Evolutionary conservation across 2,797 vertebrate species (phyloP).

Genomic region (Anolis apletophallus): DNA sequence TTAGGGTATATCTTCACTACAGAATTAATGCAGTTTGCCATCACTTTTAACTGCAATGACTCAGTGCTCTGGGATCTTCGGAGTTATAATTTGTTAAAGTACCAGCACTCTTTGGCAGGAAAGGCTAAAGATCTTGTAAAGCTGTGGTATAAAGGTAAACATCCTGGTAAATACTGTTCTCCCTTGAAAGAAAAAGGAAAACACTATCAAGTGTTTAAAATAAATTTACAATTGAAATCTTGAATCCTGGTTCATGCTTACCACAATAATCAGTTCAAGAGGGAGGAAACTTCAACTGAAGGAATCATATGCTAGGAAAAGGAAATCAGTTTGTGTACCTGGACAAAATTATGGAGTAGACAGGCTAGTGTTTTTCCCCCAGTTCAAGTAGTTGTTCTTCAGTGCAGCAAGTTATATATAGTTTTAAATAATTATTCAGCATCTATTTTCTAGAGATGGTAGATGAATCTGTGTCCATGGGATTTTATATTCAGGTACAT

Average conservation of each 20-base stretch:
- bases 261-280: background rate
- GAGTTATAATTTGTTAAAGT: too few relatives aligned
- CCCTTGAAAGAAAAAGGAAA: slow-evolving; percentile 47
- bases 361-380: background rate
- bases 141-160: slow-evolving; percentile 28
- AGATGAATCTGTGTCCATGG: background rate
- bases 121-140: too few relatives aligned
- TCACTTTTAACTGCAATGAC: too few relatives aligned
- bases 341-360: background rate
- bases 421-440: background rate
- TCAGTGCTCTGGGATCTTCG: too few relatives aligned
- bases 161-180: slow-evolving; percentile 71
- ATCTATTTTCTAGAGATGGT: background rate
- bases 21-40: too few relatives aligned
- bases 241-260: background rate
- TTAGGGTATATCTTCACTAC: too few relatives aligned
- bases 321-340: background rate
- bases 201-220: slow-evolving; percentile 63
- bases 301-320: background rate
- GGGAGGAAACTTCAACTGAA: background rate
- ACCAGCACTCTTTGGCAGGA: too few relatives aligned
- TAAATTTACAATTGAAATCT: slow-evolving; percentile 48
- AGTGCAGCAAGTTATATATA: background rate
- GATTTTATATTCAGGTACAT: background rate
- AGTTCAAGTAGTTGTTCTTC: background rate